Evolutionary conservation across 1,140 invertebrate species (phyloP).

Genomic region (Bombus terrestris): DNA sequence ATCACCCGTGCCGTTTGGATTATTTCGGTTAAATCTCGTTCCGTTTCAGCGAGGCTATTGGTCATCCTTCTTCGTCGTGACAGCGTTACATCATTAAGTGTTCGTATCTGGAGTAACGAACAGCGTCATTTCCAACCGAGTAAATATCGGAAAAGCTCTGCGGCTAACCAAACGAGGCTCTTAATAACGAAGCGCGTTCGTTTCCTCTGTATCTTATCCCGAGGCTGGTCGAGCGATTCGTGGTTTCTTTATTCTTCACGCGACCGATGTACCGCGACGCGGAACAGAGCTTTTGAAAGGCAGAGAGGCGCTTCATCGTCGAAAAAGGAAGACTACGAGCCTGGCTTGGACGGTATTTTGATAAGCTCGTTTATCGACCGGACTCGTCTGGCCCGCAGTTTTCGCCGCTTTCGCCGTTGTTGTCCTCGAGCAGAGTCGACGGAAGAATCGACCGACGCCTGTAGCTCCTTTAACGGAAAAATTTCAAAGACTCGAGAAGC

Average conservation of each 20-base stretch:
- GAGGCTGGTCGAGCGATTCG: too few relatives aligned
- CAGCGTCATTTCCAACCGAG: background rate
- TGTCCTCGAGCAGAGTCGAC: slow-evolving; percentile 21
- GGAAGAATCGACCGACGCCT: slow-evolving; percentile 60
- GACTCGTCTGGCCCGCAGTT: slow-evolving; percentile 3
- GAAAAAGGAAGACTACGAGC: background rate
- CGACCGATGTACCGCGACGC: slow-evolving; percentile 12
- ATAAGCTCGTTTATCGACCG: slow-evolving; percentile 59
- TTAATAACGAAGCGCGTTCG: background rate
- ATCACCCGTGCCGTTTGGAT: background rate
- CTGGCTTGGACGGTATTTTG: slow-evolving; percentile 48
- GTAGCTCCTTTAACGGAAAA: slow-evolving; percentile 68
- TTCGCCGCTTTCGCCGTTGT: slow-evolving; percentile 40
- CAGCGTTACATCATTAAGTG: background rate
- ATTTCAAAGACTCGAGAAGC: slow-evolving; percentile 64
- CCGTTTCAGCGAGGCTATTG: background rate
- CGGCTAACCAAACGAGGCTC: background rate
- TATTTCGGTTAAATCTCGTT: slow-evolving; percentile 6
- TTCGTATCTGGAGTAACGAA: slow-evolving; percentile 3
- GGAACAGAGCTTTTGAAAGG: slow-evolving; percentile 21
- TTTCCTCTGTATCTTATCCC: too few relatives aligned
- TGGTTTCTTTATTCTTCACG: background rate
- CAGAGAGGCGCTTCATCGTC: background rate
- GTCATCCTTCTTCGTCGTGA: background rate
- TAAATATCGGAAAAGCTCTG: background rate